phyloP scores from a whole-genome alignment of 2,797 vertebrate genomes.

The Megalops cyprinoides region DNA sequence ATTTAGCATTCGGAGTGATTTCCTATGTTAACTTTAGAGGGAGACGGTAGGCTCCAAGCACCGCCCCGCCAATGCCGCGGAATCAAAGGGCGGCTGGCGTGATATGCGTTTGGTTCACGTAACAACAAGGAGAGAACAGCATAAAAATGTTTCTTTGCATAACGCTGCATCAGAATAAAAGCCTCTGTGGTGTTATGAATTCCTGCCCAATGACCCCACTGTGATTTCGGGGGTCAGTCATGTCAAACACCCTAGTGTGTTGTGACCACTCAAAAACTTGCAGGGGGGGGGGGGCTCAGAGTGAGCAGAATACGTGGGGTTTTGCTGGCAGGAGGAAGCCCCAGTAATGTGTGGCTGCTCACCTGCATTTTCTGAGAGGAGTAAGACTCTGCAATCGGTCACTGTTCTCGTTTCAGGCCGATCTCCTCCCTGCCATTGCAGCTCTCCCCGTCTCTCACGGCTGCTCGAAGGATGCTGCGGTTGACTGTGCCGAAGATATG shows the following conservation, averaged over 20 bases:
- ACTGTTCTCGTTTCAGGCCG: background rate
- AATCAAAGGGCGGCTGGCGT: conserved; percentile 9
- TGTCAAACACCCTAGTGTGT: conserved; percentile 21
- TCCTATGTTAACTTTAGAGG: conserved; percentile 58
- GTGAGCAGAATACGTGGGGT: no score
- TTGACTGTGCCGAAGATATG: conserved; percentile 30
- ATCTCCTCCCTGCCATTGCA: background rate
- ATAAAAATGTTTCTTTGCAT: conserved; percentile 18
- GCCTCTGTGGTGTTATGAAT: conserved; percentile 9
- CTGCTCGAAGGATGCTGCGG: conserved; percentile 8
- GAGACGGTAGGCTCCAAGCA: conserved; percentile 51
- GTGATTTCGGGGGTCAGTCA: conserved; percentile 22
- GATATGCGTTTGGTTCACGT: conserved; percentile 7
- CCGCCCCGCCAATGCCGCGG: no score
- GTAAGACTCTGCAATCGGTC: background rate
- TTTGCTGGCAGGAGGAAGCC: no score
- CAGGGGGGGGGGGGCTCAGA: no score
- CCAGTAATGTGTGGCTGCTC: no score
- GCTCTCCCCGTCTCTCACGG: conserved; percentile 30
- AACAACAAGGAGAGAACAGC: background rate
- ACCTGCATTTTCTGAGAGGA: background rate
- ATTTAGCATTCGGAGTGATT: conserved; percentile 58
- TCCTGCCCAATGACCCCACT: conserved; percentile 1
- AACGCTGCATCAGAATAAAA: background rate
- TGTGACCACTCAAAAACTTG: no score